Evolutionary conservation across 1,140 invertebrate genomes (phyloP).

Genomic region (Dendroctonus valens): DNA sequence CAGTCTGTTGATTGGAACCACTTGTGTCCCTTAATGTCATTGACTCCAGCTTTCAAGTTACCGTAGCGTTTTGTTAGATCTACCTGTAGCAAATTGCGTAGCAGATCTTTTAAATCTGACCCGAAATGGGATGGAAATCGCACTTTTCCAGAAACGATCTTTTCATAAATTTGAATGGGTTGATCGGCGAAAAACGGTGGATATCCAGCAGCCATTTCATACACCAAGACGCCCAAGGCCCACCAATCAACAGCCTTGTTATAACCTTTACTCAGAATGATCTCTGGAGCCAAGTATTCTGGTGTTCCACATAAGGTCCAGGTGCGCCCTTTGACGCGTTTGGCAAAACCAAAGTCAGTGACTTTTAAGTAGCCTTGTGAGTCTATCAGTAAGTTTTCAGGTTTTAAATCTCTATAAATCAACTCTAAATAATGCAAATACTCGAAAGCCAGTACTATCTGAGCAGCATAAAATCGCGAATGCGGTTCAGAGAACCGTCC

Average conservation of each 20-base stretch:
- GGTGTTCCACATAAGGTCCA: constrained; percentile 99
- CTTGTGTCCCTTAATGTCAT: constrained; percentile 93
- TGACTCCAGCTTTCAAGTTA: constrained; percentile 98
- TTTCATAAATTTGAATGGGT: constrained; percentile 98
- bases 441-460: constrained; percentile 99
- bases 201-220: constrained; percentile 84
- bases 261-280: constrained; percentile 93
- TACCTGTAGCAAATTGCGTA: constrained; percentile 96
- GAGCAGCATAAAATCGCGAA: constrained; percentile 98
- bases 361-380: constrained; percentile 98
- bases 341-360: constrained; percentile 99
- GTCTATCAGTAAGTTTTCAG: constrained; percentile 98
- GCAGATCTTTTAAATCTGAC: constrained; percentile 93
- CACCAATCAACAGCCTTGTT: constrained; percentile 97
- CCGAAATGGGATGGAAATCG: constrained; percentile 91
- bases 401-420: constrained; percentile 98
- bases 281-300: constrained; percentile 97
- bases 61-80: constrained; percentile 98
- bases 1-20: constrained; percentile 99
- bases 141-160: constrained; percentile 90
- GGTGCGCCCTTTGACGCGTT: constrained; percentile 97
- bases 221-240: constrained; percentile 87
- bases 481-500: constrained; percentile 95
- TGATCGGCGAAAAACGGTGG: constrained; percentile 96
- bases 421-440: constrained; percentile 99